Conservation (phyloP, 1,140 invertebrate genomes). For the Armadillidium nasatum region DNA sequence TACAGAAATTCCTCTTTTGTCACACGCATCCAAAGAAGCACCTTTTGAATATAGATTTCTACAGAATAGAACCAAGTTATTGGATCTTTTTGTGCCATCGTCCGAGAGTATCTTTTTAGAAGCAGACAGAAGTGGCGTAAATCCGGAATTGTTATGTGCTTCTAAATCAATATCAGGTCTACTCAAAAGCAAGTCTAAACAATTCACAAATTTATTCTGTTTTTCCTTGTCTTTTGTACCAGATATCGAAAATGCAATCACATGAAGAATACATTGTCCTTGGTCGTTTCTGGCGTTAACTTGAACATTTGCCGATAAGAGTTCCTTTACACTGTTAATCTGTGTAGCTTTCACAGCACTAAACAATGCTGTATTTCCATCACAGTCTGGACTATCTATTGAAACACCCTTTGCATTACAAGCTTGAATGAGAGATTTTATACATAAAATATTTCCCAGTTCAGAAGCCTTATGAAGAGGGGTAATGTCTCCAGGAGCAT, state of each 20-base stretch:
- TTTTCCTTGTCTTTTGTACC: not conserved
- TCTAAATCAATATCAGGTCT: conserved; percentile 30
- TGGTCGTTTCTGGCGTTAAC: conserved; percentile 36
- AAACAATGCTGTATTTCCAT: conserved; percentile 34
- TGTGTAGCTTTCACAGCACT: conserved; percentile 26
- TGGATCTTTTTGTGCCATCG: not conserved
- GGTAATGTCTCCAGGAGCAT: not conserved
- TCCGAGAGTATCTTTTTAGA: conserved; percentile 27
- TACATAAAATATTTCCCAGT: not conserved
- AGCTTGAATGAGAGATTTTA: not conserved
- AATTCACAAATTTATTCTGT: conserved; percentile 18
- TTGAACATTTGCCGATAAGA: conserved; percentile 32
- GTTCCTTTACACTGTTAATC: conserved; percentile 8
- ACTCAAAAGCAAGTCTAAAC: conserved; percentile 21
- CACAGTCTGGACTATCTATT: conserved; percentile 35
- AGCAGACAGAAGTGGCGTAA: conserved; percentile 36
- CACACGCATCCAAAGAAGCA: conserved; percentile 31
- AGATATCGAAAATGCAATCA: conserved; percentile 8
- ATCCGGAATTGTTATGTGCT: conserved; percentile 25
- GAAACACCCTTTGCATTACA: not conserved
- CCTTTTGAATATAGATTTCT: conserved; percentile 34
- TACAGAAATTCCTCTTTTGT: conserved; percentile 19
- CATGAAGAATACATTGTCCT: conserved; percentile 30
- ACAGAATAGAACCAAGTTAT: conserved; percentile 29
- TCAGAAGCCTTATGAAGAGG: not conserved